Evolutionary conservation across 2,113 vertebrate species (phyloP).

Genomic region (Myodes glareolus): DNA sequence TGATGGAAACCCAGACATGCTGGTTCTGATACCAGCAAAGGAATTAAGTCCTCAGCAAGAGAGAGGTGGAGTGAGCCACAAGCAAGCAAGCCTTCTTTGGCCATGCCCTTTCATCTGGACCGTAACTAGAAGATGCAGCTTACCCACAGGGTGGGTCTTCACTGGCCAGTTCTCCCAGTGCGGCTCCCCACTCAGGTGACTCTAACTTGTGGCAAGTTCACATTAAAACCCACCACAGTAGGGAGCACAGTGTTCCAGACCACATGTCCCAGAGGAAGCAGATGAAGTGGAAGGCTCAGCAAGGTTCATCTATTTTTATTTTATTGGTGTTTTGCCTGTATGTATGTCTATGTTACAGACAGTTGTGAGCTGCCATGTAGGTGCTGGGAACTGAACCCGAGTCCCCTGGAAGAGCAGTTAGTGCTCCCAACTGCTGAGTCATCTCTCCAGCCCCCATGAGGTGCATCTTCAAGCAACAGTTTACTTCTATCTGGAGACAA

Average conservation of each 20-base stretch:
- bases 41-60: neutral
- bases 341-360: too few relatives aligned
- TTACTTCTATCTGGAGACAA: neutral
- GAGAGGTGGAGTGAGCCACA: neutral
- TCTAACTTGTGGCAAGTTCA: neutral
- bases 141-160: neutral
- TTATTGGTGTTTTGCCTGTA: too few relatives aligned
- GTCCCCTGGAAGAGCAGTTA: too few relatives aligned
- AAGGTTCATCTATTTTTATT: conserved; percentile 11
- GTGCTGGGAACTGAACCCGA: too few relatives aligned
- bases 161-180: neutral
- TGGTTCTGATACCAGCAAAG: neutral
- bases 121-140: neutral
- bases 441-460: neutral
- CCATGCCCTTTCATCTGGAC: neutral
- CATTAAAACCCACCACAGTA: neutral
- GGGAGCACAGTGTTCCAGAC: neutral
- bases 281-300: conserved; percentile 66
- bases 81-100: neutral
- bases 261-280: neutral
- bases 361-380: too few relatives aligned
- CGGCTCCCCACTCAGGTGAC: neutral
- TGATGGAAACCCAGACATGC: neutral
- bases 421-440: too few relatives aligned
- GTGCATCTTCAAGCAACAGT: conserved; percentile 70